Evolutionary conservation across 2,888 invertebrate genomes (phyloP).

Genomic region (Agonopterix alstromeriana): DNA sequence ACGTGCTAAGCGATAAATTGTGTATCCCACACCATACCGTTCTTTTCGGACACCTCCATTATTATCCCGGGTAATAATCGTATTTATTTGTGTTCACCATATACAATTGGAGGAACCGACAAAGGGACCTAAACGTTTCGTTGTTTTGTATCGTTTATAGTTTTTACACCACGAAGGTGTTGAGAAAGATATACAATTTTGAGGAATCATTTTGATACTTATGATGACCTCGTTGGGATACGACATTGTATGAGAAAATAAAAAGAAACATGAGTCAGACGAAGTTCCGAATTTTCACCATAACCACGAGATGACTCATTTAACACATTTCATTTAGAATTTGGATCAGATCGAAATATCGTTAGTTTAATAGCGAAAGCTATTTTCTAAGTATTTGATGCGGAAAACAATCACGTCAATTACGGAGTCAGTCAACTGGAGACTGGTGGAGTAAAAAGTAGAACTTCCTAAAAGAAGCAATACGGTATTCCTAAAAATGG

Average conservation of each 20-base stretch:
- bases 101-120: constrained; percentile 17
- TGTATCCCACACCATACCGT: constrained; percentile 23
- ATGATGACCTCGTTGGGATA: no score
- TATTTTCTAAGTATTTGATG: constrained; percentile 4
- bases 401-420: constrained; percentile 4
- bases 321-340: constrained; percentile 4
- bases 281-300: constrained; percentile 1
- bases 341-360: constrained; percentile 1
- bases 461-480: neutral
- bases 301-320: constrained; percentile 2
- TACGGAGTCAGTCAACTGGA: neutral
- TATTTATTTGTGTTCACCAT: constrained; percentile 21
- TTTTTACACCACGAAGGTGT: constrained; percentile 2
- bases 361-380: constrained; percentile 5
- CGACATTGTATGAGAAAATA: no score
- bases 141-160: constrained; percentile 3
- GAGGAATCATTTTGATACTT: no score
- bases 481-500: neutral
- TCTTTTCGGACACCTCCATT: constrained; percentile 13
- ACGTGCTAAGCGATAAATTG: constrained; percentile 20
- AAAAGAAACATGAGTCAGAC: constrained; percentile 2
- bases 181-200: neutral
- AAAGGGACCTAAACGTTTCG: constrained; percentile 10
- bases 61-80: constrained; percentile 13
- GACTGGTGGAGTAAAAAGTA: neutral